Base-by-base conservation (phyloP, 2,797 vertebrate genomes). In the Myotis vivesi region DNA sequence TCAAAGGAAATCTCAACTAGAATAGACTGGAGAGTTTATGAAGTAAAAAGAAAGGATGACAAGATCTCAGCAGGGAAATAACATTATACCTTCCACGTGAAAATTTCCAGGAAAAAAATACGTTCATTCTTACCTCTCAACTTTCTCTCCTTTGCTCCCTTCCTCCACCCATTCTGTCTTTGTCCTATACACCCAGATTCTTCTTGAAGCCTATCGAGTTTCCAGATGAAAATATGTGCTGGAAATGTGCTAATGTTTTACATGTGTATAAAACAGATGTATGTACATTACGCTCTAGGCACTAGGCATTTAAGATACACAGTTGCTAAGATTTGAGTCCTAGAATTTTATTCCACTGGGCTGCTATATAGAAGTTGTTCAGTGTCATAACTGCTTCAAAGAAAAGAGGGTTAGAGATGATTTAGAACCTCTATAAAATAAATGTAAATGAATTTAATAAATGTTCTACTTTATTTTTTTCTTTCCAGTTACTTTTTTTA, bases 391-490 rank as follows among this genome's bases (percentile, higher is more conserved):
- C 36, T 86, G 36, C 66, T 88, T 80, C 75, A 71, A 79, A 89
- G 86, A 44, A 83, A 92, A 89, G 20, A 30, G 22, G 30, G 28
- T 57, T 49, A 51, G 80, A 1, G 10, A 92, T 91, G 66, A 93
- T 93, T 95, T 75, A 75, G 55, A 94, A 76, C 30, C 57, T 71
- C 51, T 79, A 89, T 87, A 89, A 95, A 96, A 92, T 72, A 90
- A 83, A 94, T 0, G 0, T 82, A 77, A 93, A 95, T 69, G 53
- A 91, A 83, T 96, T 97, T 93, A 96, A 83, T 79, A 92, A 96
- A 94, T 76, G 51, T 82, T 85, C 11, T 44, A 4, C 20, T 91
- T 95, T 79, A 87, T 75, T 86, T 90, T 89, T 87, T 91, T 76
- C 72, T 93, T 88, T 62, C 38, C 6, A 5, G 11, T 38, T 66